phyloP scores from a whole-genome alignment of 2,113 vertebrate genomes.

The Pionites leucogaster region DNA sequence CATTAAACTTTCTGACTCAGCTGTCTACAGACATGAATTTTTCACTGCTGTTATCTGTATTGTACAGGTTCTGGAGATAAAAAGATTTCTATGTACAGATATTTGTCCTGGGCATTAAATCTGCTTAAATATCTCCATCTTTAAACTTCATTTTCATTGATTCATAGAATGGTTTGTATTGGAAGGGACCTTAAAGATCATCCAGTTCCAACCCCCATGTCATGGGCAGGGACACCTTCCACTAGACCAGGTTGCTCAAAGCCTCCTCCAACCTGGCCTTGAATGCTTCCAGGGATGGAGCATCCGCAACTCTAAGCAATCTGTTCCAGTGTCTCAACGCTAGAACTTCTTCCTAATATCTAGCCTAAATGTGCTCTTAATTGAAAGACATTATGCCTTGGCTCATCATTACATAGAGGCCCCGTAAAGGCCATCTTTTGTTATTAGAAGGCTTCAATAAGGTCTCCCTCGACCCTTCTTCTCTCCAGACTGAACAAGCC shows the following conservation, averaged over 20 bases:
- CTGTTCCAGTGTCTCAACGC: neutral
- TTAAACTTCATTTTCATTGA: neutral
- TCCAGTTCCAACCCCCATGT: neutral
- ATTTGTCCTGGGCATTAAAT: slow-evolving; percentile 11
- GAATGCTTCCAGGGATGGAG: neutral
- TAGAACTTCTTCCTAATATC: neutral
- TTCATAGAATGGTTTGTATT: neutral
- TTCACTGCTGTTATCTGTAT: neutral
- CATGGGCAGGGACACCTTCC: neutral
- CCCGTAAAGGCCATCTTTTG: neutral
- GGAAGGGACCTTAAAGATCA: neutral
- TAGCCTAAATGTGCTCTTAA: neutral
- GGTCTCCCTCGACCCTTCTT: neutral
- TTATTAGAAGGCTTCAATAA: neutral
- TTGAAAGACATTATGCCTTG: neutral
- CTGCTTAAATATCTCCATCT: neutral
- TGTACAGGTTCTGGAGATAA: neutral
- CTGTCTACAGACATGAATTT: neutral
- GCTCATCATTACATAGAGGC: neutral
- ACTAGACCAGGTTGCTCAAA: neutral
- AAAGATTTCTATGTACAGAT: neutral
- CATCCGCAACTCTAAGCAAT: neutral
- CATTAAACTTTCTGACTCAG: neutral
- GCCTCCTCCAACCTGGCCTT: neutral
- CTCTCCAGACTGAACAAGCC: neutral